A percentile compares a stretch with the other conserved stretches of the same genome.
Conservation (phyloP, 2,888 invertebrate species). For the Machimus rusticus region DNA sequence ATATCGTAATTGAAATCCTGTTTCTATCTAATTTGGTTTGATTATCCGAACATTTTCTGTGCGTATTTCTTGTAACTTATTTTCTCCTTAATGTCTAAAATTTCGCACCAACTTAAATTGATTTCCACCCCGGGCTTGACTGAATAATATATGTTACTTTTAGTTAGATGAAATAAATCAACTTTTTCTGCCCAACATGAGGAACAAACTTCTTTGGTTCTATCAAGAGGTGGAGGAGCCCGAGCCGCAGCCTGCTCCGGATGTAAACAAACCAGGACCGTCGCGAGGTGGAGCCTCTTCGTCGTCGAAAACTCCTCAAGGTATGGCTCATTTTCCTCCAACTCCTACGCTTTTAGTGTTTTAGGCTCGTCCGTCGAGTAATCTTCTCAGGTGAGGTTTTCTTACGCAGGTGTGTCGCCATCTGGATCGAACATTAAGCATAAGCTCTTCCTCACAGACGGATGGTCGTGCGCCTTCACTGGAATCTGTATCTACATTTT, state of each 20-base stretch:
- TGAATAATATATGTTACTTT: conserved; percentile 46
- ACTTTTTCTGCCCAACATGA: conserved; percentile 84
- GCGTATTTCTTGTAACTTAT: neutral
- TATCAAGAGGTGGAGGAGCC: conserved; percentile 85
- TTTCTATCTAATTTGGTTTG: neutral
- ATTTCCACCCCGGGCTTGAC: neutral
- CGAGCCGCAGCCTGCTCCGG: conserved; percentile 62
- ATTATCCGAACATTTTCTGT: neutral
- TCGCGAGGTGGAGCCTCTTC: conserved; percentile 65
- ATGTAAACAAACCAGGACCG: conserved; percentile 64
- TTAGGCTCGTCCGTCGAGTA: neutral
- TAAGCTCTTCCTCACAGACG: conserved; percentile 84
- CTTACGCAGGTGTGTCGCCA: conserved; percentile 56
- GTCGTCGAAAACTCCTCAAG: conserved; percentile 62
- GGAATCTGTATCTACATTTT: conserved; percentile 88
- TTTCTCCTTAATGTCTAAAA: neutral
- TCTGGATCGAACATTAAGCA: conserved; percentile 67
- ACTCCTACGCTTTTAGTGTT: neutral
- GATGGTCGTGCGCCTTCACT: conserved; percentile 80
- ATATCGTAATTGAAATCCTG: neutral
- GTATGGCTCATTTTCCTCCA: conserved; percentile 51
- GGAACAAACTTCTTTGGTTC: conserved; percentile 86
- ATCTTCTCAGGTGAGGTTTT: neutral
- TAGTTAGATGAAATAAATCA: conserved; percentile 88
- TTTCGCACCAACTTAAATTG: neutral